Conservation (phyloP, 2,113 vertebrate genomes). For the Pelodiscus sinensis region DNA sequence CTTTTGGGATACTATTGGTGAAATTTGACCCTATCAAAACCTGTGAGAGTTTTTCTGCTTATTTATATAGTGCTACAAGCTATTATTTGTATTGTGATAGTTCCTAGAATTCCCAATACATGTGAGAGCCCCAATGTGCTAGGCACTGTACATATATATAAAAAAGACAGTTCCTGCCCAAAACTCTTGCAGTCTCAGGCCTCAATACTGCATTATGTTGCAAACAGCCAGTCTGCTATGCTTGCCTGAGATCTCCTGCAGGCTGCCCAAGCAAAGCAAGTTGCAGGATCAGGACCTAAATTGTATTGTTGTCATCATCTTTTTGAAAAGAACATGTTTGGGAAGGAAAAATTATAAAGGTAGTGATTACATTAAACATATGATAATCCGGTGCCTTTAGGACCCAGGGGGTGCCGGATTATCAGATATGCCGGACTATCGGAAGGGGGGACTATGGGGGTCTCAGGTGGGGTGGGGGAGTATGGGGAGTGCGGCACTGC, state of each 20-base stretch:
- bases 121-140: neutral
- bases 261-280: neutral
- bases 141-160: neutral
- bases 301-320: conserved; percentile 32
- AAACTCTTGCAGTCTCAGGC: neutral
- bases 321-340: conserved; percentile 37
- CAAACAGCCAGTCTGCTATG: neutral
- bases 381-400: too few species aligned
- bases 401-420: too few species aligned
- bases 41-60: neutral
- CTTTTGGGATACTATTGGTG: neutral
- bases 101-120: neutral
- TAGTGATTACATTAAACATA: conserved; percentile 32
- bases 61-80: neutral
- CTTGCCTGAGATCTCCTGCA: neutral
- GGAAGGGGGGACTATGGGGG: too few species aligned
- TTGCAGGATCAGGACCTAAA: neutral
- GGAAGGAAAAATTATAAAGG: conserved; percentile 41
- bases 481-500: too few species aligned
- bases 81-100: neutral
- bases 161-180: neutral
- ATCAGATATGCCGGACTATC: too few species aligned
- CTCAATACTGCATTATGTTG: neutral
- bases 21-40: neutral
- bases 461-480: too few species aligned